Evolutionary conservation across 2,888 invertebrate genomes (phyloP).

Genomic region (Orchestes rusci): DNA sequence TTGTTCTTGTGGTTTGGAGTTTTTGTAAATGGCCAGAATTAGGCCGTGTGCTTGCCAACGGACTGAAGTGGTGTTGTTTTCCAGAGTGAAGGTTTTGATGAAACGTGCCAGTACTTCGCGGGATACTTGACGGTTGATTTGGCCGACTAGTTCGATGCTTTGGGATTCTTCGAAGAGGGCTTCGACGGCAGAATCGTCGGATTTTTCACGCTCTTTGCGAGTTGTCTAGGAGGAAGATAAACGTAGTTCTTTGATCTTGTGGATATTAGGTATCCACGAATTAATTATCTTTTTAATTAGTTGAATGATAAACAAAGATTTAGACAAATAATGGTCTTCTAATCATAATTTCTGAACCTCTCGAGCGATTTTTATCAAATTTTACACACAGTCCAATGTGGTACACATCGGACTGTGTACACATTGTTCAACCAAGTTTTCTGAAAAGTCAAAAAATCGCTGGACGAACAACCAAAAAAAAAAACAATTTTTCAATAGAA

Average conservation of each 20-base stretch:
- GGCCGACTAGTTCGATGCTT: constrained; percentile 60
- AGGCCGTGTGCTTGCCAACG: constrained; percentile 95
- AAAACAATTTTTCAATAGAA: too few relatives aligned
- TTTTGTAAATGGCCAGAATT: constrained; percentile 76
- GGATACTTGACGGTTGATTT: constrained; percentile 61
- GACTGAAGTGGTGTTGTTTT: constrained; percentile 86
- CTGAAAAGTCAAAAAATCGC: too few relatives aligned
- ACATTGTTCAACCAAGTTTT: too few relatives aligned
- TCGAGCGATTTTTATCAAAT: too few relatives aligned
- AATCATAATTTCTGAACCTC: too few relatives aligned
- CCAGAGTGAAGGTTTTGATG: constrained; percentile 83
- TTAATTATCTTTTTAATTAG: too few relatives aligned
- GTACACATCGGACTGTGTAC: too few relatives aligned
- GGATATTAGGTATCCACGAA: constrained; percentile 2
- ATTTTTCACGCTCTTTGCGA: constrained; percentile 58
- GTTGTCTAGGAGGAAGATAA: constrained; percentile 26
- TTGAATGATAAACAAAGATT: too few relatives aligned
- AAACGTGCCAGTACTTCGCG: constrained; percentile 63
- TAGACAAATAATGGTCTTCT: too few relatives aligned
- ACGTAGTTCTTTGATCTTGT: neutral
- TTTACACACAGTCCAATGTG: too few relatives aligned
- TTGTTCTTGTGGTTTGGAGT: constrained; percentile 70
- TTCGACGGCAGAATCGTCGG: constrained; percentile 59
- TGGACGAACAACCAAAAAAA: too few relatives aligned
- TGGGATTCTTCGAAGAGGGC: constrained; percentile 61